These are phyloP conservation scores for Ennomos fuscantarius DNA, from an alignment of 2,888 invertebrate genomes.

Conservation along the genomic window DNA sequence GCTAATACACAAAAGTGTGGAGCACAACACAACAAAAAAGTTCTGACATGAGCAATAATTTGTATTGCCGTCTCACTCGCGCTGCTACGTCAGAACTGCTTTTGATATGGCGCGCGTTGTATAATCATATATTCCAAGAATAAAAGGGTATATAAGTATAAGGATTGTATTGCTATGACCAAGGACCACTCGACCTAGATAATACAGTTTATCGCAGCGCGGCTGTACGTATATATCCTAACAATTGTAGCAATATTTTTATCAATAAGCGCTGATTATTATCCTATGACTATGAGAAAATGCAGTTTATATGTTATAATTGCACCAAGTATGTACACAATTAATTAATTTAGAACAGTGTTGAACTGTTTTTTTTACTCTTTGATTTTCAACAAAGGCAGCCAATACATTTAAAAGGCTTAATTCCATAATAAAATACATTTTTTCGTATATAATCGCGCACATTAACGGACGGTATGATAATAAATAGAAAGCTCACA, in stretches of 20 bases:
- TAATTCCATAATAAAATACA: slow-evolving; percentile 29
- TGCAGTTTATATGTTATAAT: slow-evolving; percentile 11
- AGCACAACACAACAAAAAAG: no score
- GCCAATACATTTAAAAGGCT: slow-evolving; percentile 25
- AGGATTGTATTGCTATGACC: no score
- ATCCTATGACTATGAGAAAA: slow-evolving; percentile 2
- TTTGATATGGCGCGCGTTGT: no score
- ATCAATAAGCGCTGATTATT: not conserved
- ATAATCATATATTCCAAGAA: no score
- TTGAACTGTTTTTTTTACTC: slow-evolving; percentile 13
- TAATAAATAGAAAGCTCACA: slow-evolving; percentile 36
- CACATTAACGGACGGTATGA: slow-evolving; percentile 41
- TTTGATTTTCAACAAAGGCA: slow-evolving; percentile 19
- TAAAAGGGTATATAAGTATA: no score
- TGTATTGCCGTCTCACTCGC: no score
- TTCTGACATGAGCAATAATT: no score
- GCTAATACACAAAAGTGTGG: no score
- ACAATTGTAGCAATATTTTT: not conserved
- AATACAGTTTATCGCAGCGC: no score
- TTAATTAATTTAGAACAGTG: slow-evolving; percentile 20
- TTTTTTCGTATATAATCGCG: slow-evolving; percentile 29
- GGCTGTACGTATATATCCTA: no score
- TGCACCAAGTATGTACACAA: slow-evolving; percentile 24
- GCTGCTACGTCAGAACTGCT: no score
- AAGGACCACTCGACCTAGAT: no score